A percentile compares a stretch with the other conserved stretches of the same genome.
Evolutionary conservation across 2,888 invertebrate species (phyloP).

Genomic region (Helleia helle): DNA sequence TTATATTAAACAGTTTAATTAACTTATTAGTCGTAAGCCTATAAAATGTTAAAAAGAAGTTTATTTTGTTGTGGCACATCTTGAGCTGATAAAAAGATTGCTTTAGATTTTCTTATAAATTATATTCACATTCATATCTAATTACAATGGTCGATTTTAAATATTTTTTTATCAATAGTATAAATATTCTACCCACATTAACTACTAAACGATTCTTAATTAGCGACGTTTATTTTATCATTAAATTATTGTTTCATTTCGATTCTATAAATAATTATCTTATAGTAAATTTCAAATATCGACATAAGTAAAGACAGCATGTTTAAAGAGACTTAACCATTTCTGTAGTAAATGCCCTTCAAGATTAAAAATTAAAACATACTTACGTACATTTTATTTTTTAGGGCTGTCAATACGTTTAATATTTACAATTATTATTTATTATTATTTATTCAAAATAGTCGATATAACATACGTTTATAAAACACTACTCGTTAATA

Average conservation of each 20-base stretch:
- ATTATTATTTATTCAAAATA: too few relatives aligned
- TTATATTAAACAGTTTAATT: constrained; percentile 38
- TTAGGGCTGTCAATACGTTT: constrained; percentile 1
- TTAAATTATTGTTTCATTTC: constrained; percentile 5
- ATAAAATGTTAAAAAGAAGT: constrained; percentile 51
- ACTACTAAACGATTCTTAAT: constrained; percentile 1
- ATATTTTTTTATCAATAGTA: constrained; percentile 1
- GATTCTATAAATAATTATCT: constrained; percentile 2
- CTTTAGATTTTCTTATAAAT: constrained; percentile 19
- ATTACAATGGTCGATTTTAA: constrained; percentile 2
- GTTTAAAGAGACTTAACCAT: too few relatives aligned
- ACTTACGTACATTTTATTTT: not conserved
- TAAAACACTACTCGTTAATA: constrained; percentile 1
- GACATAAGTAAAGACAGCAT: constrained; percentile 2
- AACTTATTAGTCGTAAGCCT: constrained; percentile 49
- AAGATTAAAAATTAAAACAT: not conserved
- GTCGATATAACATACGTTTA: not conserved
- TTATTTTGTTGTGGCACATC: constrained; percentile 42
- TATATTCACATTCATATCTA: constrained; percentile 7
- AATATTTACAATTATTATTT: constrained; percentile 2
- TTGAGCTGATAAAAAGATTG: constrained; percentile 33
- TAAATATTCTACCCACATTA: constrained; percentile 7
- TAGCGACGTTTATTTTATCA: not conserved
- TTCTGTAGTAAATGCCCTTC: too few relatives aligned
- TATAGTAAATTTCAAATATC: not conserved